These are phyloP conservation scores for Parasteatoda lunata DNA, from an alignment of 2,888 invertebrate genomes.

Conservation along the genomic window DNA sequence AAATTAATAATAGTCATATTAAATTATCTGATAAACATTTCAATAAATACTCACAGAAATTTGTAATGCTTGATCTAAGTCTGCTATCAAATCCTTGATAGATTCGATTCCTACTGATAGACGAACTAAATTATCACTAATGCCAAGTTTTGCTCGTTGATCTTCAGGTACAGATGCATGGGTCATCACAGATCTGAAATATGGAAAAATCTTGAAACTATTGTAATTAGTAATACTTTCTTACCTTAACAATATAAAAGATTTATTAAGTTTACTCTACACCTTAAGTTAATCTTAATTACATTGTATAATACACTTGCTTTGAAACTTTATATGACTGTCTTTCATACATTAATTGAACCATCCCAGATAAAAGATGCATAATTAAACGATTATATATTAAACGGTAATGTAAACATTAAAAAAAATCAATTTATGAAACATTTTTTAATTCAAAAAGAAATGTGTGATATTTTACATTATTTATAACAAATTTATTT, in stretches of 20 bases:
- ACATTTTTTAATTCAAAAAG: too few relatives aligned
- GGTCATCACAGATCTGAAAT: slow-evolving; percentile 84
- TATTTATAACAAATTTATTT: too few relatives aligned
- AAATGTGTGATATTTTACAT: too few relatives aligned
- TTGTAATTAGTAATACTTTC: too few relatives aligned
- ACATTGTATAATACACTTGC: neutral
- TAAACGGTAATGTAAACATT: too few relatives aligned
- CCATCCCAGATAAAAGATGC: too few relatives aligned
- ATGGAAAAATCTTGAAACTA: neutral
- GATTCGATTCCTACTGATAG: slow-evolving; percentile 94
- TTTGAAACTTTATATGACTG: neutral
- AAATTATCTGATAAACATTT: neutral
- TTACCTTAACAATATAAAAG: too few relatives aligned
- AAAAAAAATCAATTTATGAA: too few relatives aligned
- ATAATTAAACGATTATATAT: too few relatives aligned
- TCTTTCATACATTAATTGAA: too few relatives aligned
- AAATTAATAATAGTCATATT: too few relatives aligned
- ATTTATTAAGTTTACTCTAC: neutral
- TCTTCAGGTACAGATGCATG: slow-evolving; percentile 91
- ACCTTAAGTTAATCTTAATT: neutral
- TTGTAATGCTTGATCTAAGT: slow-evolving; percentile 86
- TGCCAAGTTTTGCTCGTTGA: slow-evolving; percentile 83
- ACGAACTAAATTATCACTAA: slow-evolving; percentile 88
- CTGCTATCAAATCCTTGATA: slow-evolving; percentile 86
- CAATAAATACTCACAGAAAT: slow-evolving; percentile 28